Conservation (phyloP, 2,797 vertebrate genomes). For the Cottoperca gobio region DNA sequence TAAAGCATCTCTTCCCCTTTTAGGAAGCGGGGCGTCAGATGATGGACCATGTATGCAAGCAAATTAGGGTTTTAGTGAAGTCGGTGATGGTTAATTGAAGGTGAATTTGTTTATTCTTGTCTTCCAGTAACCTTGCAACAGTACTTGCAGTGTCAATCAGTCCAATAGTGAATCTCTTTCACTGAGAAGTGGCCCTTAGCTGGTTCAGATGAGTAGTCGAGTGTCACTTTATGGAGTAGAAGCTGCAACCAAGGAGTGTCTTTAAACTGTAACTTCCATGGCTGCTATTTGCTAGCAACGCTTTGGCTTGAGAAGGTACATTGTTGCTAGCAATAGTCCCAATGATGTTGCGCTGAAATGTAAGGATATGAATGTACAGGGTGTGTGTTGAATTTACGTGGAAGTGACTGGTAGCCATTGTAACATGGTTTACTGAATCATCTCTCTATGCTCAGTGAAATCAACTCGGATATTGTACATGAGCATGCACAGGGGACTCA, state of each 20-base stretch:
- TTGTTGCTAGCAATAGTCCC: slow-evolving; percentile 49
- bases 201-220: slow-evolving; percentile 22
- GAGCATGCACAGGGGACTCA: slow-evolving; percentile 50
- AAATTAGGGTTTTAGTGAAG: slow-evolving; percentile 56
- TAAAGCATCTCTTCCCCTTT: background rate
- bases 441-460: slow-evolving; percentile 42
- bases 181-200: slow-evolving; percentile 60
- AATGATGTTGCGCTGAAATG: slow-evolving; percentile 74
- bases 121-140: slow-evolving; percentile 68
- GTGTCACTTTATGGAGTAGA: slow-evolving; percentile 48
- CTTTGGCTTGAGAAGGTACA: slow-evolving; percentile 40
- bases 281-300: slow-evolving; percentile 47
- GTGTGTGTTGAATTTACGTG: slow-evolving; percentile 24
- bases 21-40: background rate
- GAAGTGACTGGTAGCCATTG: slow-evolving; percentile 39
- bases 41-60: slow-evolving; percentile 15
- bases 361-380: slow-evolving; percentile 72
- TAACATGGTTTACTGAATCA: slow-evolving; percentile 43
- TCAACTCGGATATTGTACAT: slow-evolving; percentile 45
- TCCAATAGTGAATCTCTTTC: slow-evolving; percentile 40
- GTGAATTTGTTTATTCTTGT: slow-evolving; percentile 55
- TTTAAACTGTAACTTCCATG: slow-evolving; percentile 53
- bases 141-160: slow-evolving; percentile 60
- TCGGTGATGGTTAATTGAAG: slow-evolving; percentile 53
- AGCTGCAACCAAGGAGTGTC: slow-evolving; percentile 63